Evolutionary conservation across 2,113 vertebrate species (phyloP).

Genomic region (Plotosus lineatus): DNA sequence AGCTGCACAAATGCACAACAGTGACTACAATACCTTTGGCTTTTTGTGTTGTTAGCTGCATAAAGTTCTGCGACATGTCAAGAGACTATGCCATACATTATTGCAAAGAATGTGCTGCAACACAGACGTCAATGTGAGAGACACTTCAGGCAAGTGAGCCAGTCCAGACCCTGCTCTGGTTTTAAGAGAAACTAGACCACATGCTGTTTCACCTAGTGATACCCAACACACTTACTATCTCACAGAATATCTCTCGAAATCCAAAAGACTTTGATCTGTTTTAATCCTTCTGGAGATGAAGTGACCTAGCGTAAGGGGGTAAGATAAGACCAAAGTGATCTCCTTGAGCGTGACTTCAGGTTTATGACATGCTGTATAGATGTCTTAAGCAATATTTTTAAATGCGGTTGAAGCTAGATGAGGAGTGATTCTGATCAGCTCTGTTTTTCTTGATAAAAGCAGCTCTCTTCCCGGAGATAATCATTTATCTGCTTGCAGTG

Average conservation of each 20-base stretch:
- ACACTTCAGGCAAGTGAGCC: constrained; percentile 39
- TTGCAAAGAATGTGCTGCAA: constrained; percentile 12
- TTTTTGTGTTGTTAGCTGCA: constrained; percentile 22
- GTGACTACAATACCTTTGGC: not conserved
- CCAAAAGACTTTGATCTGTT: constrained; percentile 25
- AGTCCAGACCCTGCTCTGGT: constrained; percentile 41
- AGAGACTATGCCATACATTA: constrained; percentile 16
- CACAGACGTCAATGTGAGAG: constrained; percentile 4
- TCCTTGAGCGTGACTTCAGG: not conserved
- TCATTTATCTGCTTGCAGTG: constrained; percentile 22
- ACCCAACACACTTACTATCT: not conserved
- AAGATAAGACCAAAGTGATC: constrained; percentile 1
- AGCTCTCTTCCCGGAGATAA: constrained; percentile 8
- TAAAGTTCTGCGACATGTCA: constrained; percentile 29
- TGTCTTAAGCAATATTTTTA: too few relatives aligned
- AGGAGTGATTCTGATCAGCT: too few relatives aligned
- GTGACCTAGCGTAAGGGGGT: not conserved
- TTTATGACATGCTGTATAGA: not conserved
- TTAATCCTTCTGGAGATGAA: constrained; percentile 1
- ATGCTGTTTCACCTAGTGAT: constrained; percentile 30
- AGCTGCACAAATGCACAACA: constrained; percentile 9
- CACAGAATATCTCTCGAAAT: constrained; percentile 6
- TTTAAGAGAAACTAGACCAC: constrained; percentile 11
- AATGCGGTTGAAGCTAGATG: too few relatives aligned
- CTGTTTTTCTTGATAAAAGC: not conserved